Conservation (phyloP, 2,113 vertebrate species). For the Tachysurus vachellii region DNA sequence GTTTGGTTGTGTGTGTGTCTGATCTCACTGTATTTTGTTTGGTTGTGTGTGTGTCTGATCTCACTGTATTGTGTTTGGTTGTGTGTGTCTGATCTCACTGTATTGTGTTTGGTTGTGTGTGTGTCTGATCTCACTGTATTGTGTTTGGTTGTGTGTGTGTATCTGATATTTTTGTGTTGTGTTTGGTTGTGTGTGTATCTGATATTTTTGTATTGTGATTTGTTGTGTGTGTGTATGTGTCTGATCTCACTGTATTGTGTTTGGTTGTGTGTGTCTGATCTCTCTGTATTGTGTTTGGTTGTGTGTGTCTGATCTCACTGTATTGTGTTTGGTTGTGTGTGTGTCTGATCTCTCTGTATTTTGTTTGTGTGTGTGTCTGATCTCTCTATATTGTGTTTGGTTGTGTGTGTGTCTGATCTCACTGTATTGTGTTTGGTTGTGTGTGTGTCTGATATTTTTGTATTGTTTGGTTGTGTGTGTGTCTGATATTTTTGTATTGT, state of each 20-base stretch:
- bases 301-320: neutral
- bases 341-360: neutral
- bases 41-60: neutral
- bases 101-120: neutral
- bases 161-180: neutral
- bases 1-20: neutral
- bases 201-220: neutral
- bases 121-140: neutral
- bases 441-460: too few relatives aligned
- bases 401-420: neutral
- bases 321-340: neutral
- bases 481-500: neutral
- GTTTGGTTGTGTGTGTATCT: neutral
- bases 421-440: neutral
- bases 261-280: neutral
- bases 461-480: too few relatives aligned
- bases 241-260: neutral
- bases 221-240: neutral
- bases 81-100: neutral
- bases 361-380: neutral
- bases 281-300: too few relatives aligned
- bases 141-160: neutral
- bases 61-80: neutral
- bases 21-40: neutral
- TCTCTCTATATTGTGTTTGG: neutral